Evolutionary conservation across 2,888 invertebrate species (phyloP).

Genomic region (Eucera pruinosa): DNA sequence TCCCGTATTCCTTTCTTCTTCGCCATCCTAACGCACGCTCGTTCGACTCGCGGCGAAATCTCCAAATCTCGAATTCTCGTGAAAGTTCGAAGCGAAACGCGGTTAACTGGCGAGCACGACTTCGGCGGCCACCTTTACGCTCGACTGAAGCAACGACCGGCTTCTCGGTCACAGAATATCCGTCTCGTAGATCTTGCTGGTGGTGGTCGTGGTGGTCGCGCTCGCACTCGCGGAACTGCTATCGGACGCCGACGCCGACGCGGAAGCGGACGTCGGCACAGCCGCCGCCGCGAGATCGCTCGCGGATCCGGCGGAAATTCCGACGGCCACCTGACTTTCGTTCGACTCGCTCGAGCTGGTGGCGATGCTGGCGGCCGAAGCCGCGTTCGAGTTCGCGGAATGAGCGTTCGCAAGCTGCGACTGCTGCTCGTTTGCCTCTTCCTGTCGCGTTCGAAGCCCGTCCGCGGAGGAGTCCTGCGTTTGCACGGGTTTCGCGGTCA

Average conservation of each 20-base stretch:
- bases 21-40: conserved; percentile 1
- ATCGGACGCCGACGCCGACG: background rate
- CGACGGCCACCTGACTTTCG: background rate
- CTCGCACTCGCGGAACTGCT: conserved; percentile 49
- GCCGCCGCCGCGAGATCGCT: background rate
- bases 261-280: background rate
- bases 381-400: background rate
- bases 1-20: background rate
- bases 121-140: conserved; percentile 44
- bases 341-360: conserved; percentile 9
- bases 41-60: too few species aligned
- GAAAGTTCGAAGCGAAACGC: background rate
- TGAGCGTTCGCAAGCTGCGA: background rate
- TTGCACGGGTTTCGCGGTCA: conserved; percentile 83
- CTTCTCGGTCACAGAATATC: conserved; percentile 93
- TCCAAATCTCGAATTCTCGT: too few species aligned
- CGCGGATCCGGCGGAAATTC: background rate
- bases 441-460: conserved; percentile 19
- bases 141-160: conserved; percentile 59
- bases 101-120: conserved; percentile 73
- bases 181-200: conserved; percentile 95
- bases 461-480: conserved; percentile 62
- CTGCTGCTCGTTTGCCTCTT: conserved; percentile 17
- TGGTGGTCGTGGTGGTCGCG: conserved; percentile 85
- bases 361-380: background rate